These are phyloP conservation scores for Tapirus indicus DNA, from an alignment of 2,797 vertebrate genomes.

Conservation along the genomic window DNA sequence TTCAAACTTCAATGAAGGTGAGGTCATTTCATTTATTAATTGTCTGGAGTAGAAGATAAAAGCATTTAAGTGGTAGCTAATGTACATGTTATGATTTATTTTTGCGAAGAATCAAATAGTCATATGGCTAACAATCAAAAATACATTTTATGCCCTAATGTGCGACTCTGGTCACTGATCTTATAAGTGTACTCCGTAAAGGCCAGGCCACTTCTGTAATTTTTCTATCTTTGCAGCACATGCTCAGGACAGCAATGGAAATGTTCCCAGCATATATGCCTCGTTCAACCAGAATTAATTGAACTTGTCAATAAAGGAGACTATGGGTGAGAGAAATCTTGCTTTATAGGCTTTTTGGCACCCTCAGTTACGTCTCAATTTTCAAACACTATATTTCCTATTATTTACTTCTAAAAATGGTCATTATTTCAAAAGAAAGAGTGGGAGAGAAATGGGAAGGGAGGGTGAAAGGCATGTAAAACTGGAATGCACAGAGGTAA, in stretches of 20 bases:
- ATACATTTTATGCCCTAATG: constrained; percentile 41
- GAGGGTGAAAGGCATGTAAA: not conserved
- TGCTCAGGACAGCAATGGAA: constrained; percentile 85
- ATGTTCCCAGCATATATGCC: constrained; percentile 86
- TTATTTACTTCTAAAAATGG: not conserved
- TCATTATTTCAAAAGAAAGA: not conserved
- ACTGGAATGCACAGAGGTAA: not conserved
- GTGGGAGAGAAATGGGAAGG: not conserved
- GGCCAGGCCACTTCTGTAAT: not conserved
- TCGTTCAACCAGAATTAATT: constrained; percentile 87
- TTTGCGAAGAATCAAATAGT: constrained; percentile 50
- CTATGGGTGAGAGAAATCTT: constrained; percentile 86
- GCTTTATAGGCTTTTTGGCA: constrained; percentile 47
- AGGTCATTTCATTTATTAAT: not conserved
- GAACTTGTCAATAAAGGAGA: constrained; percentile 86
- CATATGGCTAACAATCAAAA: not conserved
- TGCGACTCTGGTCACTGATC: constrained; percentile 52
- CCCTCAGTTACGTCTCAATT: not conserved
- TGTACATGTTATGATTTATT: not conserved
- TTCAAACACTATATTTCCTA: not conserved
- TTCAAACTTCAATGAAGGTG: not conserved
- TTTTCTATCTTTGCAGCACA: constrained; percentile 84
- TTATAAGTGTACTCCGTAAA: constrained; percentile 14
- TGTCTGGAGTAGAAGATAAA: not conserved
- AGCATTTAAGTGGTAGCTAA: not conserved